A percentile compares a stretch with the other conserved stretches of the same genome.
phyloP scores from a whole-genome alignment of 2,113 vertebrate genomes.

The Onychostruthus taczanowskii region DNA sequence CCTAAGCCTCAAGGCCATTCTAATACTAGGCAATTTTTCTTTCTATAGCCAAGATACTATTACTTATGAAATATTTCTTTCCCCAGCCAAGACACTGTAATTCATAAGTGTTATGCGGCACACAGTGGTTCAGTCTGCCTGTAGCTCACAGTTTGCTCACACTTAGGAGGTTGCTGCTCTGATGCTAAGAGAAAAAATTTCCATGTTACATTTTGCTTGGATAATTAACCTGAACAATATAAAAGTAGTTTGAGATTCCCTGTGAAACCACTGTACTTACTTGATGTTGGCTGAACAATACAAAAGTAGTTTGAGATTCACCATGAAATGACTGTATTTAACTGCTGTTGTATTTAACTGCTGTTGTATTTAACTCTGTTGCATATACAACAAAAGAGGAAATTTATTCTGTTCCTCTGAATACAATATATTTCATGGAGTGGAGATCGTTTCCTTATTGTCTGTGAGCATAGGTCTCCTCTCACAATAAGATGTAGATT shows the following conservation, averaged over 20 bases:
- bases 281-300: neutral
- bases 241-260: neutral
- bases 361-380: neutral
- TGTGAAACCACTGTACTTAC: neutral
- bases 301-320: neutral
- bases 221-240: neutral
- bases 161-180: neutral
- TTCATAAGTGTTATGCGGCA: neutral
- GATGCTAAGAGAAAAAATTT: neutral
- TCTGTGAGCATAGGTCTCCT: neutral
- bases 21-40: neutral
- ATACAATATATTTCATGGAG: neutral
- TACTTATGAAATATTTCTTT: neutral
- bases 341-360: neutral
- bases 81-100: neutral
- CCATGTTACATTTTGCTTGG: neutral
- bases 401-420: neutral
- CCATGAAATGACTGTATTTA: neutral
- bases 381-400: accelerated
- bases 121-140: neutral
- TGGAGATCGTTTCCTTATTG: neutral
- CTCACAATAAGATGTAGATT: accelerated
- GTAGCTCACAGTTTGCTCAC: neutral
- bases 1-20: neutral
- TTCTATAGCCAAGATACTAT: neutral